Evolutionary conservation across 2,888 invertebrate species (phyloP), one percentile per base, ranked within the genome.

Genomic region (Thymelicus lineola): DNA sequence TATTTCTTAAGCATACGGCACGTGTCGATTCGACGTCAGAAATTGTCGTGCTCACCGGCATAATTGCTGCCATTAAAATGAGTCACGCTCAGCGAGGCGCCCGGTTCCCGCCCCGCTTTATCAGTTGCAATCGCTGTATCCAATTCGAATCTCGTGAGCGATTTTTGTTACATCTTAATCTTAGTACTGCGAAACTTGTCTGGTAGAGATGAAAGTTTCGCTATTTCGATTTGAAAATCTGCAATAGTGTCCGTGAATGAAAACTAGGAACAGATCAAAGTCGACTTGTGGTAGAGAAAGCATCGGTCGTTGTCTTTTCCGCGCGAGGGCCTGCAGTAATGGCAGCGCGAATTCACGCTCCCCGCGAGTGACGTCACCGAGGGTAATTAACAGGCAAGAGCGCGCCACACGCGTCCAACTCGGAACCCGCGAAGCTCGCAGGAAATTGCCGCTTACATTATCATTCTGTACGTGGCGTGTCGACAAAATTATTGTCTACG

Each of bases 281-380:
- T 82, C 75, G 77, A 77, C 77, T 82, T 79, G 77, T 77, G 81
- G 78, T 84, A 87, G 89, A 89, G 91, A 93, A 91, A 92, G 90
- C 90, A 82, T 77, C 90, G 92, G 91, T 89, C 91, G 88, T 91
- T 91, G 91, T 91, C 91, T 88, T 92, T 91, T 92, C 90, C 91
- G 89, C 93, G 89, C 89, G 89, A 91, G 82, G 89, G 91, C 89
- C 79, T 81, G 82, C 84, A 76, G 83, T 93, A 91, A 92, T 91
- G 86, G 87, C 87, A 80, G 83, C 77, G 77, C 76, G 80, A 71
- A 74, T 82, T 85, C 81, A 80, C 81, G 80, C 84, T 85, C 86
- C 87, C 86, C 83, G 80, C 82, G 77, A 79, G 77, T 93, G 92
- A 92, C 91, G 92, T 93, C 91, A 92, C 77, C 79, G 75, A 76